Evolutionary conservation across 2,888 invertebrate genomes (phyloP).

Genomic region (Dinocampus coccinellae): DNA sequence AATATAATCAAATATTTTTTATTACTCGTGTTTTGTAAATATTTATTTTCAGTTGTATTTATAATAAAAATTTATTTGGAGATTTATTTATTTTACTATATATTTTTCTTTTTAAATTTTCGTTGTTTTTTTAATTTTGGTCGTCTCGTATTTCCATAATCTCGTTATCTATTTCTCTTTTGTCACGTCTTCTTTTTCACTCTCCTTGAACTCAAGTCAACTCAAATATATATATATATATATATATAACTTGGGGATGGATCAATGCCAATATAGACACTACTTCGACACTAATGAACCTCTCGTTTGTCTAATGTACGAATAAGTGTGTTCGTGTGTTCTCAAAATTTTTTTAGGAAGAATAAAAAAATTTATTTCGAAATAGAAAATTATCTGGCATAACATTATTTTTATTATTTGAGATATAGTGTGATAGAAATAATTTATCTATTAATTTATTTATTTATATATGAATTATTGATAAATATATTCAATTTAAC

Average conservation of each 20-base stretch:
- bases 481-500: not conserved
- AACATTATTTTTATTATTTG: not conserved
- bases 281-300: constrained; percentile 48
- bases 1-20: not conserved
- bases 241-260: no score
- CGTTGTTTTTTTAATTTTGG: no score
- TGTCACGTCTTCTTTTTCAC: not conserved
- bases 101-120: no score
- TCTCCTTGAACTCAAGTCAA: constrained; percentile 21
- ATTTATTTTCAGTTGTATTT: not conserved
- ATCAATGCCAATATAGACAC: constrained; percentile 24
- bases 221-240: constrained; percentile 32
- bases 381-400: not conserved
- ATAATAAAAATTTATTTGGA: not conserved
- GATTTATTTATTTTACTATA: not conserved
- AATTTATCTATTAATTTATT: not conserved
- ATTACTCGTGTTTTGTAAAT: not conserved
- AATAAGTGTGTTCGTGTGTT: constrained; percentile 40
- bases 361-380: not conserved
- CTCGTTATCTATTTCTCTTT: not conserved
- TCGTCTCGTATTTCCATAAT: not conserved
- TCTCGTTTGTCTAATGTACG: constrained; percentile 42
- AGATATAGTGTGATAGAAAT: not conserved
- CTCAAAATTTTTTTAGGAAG: constrained; percentile 31
- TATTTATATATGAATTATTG: not conserved